A percentile compares a stretch with the other conserved stretches of the same genome.
These are phyloP conservation scores for Drosophila atripex DNA, from an alignment of 2,888 invertebrate genomes.

Conservation along the genomic window DNA sequence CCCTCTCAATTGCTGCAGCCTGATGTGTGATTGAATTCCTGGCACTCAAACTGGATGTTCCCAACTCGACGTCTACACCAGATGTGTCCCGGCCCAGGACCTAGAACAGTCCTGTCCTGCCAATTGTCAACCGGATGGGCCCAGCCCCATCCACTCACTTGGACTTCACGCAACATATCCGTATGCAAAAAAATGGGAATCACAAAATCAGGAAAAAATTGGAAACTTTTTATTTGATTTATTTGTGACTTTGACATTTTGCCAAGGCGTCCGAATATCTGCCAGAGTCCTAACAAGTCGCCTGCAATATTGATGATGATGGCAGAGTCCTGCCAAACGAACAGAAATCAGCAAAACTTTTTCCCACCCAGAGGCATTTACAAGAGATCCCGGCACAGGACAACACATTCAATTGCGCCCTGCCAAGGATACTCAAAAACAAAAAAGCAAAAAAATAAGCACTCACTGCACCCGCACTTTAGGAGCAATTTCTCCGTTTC, in stretches of 20 bases:
- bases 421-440: conserved; percentile 1
- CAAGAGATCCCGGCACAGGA: conserved; percentile 32
- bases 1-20: conserved; percentile 45
- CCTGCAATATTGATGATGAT: conserved; percentile 67
- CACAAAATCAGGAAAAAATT: conserved; percentile 20
- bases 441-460: background rate
- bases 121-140: conserved; percentile 27
- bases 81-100: conserved; percentile 17
- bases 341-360: conserved; percentile 42
- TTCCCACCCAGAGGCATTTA: conserved; percentile 39
- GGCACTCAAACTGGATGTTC: conserved; percentile 53
- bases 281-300: conserved; percentile 20
- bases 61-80: conserved; percentile 43
- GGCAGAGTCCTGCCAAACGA: conserved; percentile 10
- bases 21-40: conserved; percentile 77
- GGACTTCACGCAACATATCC: conserved; percentile 20
- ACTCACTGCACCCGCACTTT: conserved; percentile 24
- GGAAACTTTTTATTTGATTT: conserved; percentile 54
- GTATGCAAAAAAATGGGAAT: conserved; percentile 10
- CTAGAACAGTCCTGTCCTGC: conserved; percentile 1
- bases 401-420: conserved; percentile 35
- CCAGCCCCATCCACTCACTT: conserved; percentile 16
- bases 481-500: conserved; percentile 4
- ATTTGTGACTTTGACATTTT: conserved; percentile 51
- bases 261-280: conserved; percentile 40